Evolutionary conservation across 1,140 invertebrate species (phyloP), one percentile per base, ranked within the genome.

Genomic region (Samia ricini): DNA sequence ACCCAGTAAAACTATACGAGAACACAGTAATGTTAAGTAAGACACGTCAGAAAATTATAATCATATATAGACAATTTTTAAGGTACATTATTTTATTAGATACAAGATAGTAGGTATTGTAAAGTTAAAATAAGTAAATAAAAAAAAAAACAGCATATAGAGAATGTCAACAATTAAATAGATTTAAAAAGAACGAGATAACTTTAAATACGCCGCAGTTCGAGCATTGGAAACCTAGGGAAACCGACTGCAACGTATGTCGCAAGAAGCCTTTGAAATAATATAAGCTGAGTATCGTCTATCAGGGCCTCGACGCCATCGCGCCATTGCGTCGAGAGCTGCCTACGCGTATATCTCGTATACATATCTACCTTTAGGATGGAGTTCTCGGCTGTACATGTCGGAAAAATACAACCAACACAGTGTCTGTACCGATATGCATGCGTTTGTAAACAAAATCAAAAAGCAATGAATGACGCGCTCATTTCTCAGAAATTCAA

Each of bases 201-300:
- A 29, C 26, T 29, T 29, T 29, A 29, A 29, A 10, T 29, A 10
- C 26, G 10, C 10, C 26, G 26, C 10, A 10, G 26, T 29, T 10
- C 10, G 68, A 64, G 71, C 71, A 69, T 64, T 74, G 74, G 76
- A 83, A 83, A 82, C 79, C 74, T 71, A 77, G 76, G 73, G 81
- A 79, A 80, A 75, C 74, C 69, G 75, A 10, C 66, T 74, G 64
- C 72, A 69, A 74, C n/a, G n/a, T 65, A 71, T 86, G 81, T 84
- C 77, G 81, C 76, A 87, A 87, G 87, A 88, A 88, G 87, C 87
- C 87, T 78, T 88, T 83, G 81, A 88, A 86, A 79, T 87, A 86
- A 85, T 77, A 78, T 86, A 82, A 87, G 81, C 83, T 80, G 79
- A 85, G 87, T 80, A 85, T 85, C n/a, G n/a, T 81, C 85, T 83